These are phyloP conservation scores for Cyprinella venusta DNA, from an alignment of 2,797 vertebrate species.

Conservation along the genomic window DNA sequence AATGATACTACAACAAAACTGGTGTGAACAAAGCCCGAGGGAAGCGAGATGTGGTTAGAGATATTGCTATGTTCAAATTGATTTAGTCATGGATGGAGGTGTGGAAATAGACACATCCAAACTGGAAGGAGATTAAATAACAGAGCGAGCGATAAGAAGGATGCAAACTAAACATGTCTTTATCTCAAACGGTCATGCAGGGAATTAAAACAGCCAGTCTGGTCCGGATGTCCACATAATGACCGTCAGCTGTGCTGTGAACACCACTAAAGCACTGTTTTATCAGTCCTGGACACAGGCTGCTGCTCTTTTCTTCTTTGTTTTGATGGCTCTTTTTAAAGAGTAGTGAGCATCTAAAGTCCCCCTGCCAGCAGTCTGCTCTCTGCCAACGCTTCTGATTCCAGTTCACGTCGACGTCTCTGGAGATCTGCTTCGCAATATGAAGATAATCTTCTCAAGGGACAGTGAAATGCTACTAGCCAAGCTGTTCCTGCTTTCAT, in stretches of 20 bases:
- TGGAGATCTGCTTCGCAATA: background rate
- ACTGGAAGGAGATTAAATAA: background rate
- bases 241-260: background rate
- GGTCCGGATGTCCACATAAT: background rate
- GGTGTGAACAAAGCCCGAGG: background rate
- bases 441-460: constrained; percentile 18
- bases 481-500: constrained; percentile 22
- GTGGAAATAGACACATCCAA: background rate
- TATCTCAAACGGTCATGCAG: background rate
- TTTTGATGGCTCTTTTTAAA: constrained; percentile 7
- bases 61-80: background rate
- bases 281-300: background rate
- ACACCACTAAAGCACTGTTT: background rate
- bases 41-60: background rate
- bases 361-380: constrained; percentile 5
- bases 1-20: background rate
- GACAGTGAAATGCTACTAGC: constrained; percentile 12
- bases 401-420: background rate
- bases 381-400: background rate
- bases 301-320: constrained; percentile 23
- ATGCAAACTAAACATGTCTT: background rate
- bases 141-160: background rate
- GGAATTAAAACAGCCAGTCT: background rate
- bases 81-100: background rate
- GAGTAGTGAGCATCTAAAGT: background rate